These are phyloP conservation scores for Eremophila alpestris DNA, from an alignment of 2,797 vertebrate genomes.

Conservation along the genomic window DNA sequence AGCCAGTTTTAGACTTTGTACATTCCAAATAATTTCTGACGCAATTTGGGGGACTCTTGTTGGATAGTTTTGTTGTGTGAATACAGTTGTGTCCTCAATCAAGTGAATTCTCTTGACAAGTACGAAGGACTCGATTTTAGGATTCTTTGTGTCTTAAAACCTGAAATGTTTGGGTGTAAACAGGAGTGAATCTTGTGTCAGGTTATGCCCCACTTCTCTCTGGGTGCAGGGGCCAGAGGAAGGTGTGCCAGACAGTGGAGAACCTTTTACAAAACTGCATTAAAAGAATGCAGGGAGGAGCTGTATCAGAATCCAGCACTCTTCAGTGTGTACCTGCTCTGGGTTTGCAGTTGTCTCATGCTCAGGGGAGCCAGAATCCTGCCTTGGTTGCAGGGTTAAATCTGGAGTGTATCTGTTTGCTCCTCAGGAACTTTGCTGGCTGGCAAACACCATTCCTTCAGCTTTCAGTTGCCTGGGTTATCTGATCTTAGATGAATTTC, in stretches of 20 bases:
- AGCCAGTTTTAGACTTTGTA: background rate
- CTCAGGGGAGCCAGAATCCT: background rate
- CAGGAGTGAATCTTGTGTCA: fast-evolving
- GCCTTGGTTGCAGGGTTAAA: background rate
- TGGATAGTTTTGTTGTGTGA: background rate
- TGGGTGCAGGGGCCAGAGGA: background rate
- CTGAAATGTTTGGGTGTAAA: background rate
- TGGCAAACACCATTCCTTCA: background rate
- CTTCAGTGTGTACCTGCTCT: background rate
- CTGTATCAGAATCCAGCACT: background rate
- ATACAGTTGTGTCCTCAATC: background rate
- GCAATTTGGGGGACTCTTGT: background rate
- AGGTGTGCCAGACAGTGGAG: background rate
- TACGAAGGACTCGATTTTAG: background rate
- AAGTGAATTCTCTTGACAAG: background rate
- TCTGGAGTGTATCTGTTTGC: background rate
- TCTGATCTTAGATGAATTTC: constrained; percentile 62
- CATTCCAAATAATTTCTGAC: background rate
- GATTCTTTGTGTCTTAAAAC: background rate
- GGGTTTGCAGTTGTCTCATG: background rate
- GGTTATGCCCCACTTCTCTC: background rate
- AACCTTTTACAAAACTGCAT: background rate
- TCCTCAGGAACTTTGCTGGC: constrained; percentile 25
- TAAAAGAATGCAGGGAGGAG: background rate
- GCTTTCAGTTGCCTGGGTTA: constrained; percentile 39